Base-by-base conservation (phyloP, 2,113 vertebrate genomes). In the Macquaria ambigua region DNA sequence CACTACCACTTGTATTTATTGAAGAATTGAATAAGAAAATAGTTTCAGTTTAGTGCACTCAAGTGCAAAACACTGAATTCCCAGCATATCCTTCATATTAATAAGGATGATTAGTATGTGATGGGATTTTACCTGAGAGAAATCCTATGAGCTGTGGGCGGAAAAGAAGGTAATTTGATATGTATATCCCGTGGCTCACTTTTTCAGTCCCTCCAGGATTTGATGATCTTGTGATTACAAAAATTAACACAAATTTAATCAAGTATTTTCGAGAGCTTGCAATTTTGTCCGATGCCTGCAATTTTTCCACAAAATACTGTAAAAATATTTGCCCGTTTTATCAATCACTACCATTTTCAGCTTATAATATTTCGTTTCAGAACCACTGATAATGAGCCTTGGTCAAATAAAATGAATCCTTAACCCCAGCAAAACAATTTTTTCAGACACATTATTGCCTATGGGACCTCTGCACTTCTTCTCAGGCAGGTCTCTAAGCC, bases 71-170 rank as follows among this genome's bases (percentile, higher is more conserved):
- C 31, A 52, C 46, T 52, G 8, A 78, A 83, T 70, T 88, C 37
- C 39, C 31, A 63, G 9, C 53, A 71, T 74, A 62, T 52, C 18
- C 25, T 55, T 73, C 16, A 48, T 46, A 41, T 80, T 74, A 74
- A 83, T 67, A 50, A 76, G 25, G 28, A 68, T 74, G 46, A 86
- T 77, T 71, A 74, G 58, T 68, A 67, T 70, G 73, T 80, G 58
- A 77, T 77, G 39, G 59, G 73, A 89, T 89, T 82, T 79, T 64
- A 77, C 76, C 77, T 84, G 66, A 66, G 73, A 79, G 37, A 77
- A 79, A 66, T 89, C 63, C 37, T 59, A 20, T 70, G 15, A 81
- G 68, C 34, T 79, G 63, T 70, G 12, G 25, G 39, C 76, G 59
- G 67, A 63, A 69, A 77, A 39, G 15, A 55, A 43, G 39, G 41